phyloP scores from a whole-genome alignment of 2,113 vertebrate genomes.

The Fregetta grallaria region DNA sequence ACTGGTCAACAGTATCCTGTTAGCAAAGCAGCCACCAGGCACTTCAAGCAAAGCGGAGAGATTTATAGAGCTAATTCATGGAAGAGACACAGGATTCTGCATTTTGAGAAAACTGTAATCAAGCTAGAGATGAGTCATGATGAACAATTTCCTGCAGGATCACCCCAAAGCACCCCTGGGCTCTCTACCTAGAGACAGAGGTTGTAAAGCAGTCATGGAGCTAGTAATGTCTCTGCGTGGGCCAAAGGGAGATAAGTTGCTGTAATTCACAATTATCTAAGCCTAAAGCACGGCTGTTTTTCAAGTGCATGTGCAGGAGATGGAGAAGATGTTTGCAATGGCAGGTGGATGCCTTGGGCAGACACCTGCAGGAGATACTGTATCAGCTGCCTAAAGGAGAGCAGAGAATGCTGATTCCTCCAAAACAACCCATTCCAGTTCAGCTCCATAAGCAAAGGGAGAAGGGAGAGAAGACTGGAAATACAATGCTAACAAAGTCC shows the following conservation, averaged over 20 bases:
- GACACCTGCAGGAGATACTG: neutral
- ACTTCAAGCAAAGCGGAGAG: neutral
- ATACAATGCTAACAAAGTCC: neutral
- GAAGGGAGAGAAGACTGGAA: neutral
- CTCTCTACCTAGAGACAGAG: neutral
- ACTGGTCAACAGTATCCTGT: neutral
- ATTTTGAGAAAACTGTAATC: neutral
- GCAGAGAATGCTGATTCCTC: neutral
- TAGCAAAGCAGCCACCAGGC: neutral
- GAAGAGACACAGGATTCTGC: neutral
- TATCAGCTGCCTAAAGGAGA: neutral
- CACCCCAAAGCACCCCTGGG: neutral
- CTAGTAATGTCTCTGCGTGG: neutral
- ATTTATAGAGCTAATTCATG: neutral
- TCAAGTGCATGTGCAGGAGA: neutral
- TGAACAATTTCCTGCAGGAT: neutral
- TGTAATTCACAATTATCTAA: neutral
- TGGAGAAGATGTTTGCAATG: neutral
- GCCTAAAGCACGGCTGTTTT: neutral
- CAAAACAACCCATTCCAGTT: neutral
- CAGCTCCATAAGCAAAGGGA: neutral
- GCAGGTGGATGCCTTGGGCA: neutral
- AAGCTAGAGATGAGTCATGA: neutral
- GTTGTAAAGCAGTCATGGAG: neutral
- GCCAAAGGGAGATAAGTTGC: neutral